Percentiles rank a stretch among this genome's conserved stretches.
Conservation (phyloP, 23 tunicate genomes). For the Trididemnum clinides region DNA sequence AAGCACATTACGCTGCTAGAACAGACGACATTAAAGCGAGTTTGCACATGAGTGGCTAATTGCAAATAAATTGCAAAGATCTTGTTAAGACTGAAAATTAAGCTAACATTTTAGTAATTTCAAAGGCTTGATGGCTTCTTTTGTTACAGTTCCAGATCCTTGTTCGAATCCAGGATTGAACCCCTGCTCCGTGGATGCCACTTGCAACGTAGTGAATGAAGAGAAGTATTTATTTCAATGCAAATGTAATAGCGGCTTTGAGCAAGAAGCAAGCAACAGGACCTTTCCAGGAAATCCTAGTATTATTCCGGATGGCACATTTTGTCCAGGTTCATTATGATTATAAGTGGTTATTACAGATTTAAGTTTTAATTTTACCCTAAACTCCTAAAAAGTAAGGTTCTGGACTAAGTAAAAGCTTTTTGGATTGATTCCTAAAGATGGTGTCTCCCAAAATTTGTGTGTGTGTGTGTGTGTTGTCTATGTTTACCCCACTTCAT, state of each 20-base stretch:
- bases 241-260: slow-evolving; percentile 12
- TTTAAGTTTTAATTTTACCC: too few relatives aligned
- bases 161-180: not conserved
- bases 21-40: too few relatives aligned
- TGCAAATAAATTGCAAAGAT: not conserved
- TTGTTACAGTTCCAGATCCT: slow-evolving; percentile 8
- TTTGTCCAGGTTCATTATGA: slow-evolving; percentile 40
- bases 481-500: not conserved
- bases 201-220: not conserved
- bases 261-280: slow-evolving; percentile 27
- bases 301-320: slow-evolving; percentile 41
- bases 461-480: not conserved
- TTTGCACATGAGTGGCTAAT: too few relatives aligned
- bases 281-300: not conserved
- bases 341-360: too few relatives aligned
- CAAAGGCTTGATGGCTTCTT: not conserved
- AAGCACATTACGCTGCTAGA: too few relatives aligned
- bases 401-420: too few relatives aligned
- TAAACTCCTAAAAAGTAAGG: too few relatives aligned
- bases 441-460: too few relatives aligned
- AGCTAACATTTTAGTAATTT: too few relatives aligned
- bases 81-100: too few relatives aligned
- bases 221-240: not conserved
- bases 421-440: too few relatives aligned
- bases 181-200: slow-evolving; percentile 18